These are phyloP conservation scores for Ciona savignyi DNA, from an alignment of 23 tunicate species.

Conservation along the genomic window DNA sequence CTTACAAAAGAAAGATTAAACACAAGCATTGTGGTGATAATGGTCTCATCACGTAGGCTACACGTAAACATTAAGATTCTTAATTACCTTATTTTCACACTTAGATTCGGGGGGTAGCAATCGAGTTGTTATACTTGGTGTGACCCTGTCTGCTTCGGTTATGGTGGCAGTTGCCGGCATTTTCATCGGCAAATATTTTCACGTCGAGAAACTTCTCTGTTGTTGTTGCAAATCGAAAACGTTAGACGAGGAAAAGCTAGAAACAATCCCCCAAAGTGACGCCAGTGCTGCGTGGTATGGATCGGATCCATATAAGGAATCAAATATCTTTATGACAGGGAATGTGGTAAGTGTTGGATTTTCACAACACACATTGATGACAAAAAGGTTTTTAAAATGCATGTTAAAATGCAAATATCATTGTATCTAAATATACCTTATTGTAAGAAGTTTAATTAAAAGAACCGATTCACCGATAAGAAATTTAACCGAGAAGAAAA, in stretches of 20 bases:
- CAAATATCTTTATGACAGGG: background rate
- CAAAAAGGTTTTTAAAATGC: no score
- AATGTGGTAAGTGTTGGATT: background rate
- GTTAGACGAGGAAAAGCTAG: background rate
- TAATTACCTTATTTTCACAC: no score
- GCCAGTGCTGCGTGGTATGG: background rate
- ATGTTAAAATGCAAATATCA: no score
- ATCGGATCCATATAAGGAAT: background rate
- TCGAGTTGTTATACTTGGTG: background rate
- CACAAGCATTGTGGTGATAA: no score
- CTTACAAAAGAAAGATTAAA: no score
- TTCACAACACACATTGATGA: no score
- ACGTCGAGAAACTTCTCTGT: background rate
- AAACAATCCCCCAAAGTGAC: background rate
- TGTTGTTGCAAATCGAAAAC: background rate
- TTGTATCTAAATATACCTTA: no score
- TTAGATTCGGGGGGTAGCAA: background rate
- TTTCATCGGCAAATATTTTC: background rate
- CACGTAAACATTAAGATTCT: no score
- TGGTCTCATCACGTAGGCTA: no score
- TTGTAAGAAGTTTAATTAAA: no score
- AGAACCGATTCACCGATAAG: no score
- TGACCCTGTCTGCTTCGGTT: background rate
- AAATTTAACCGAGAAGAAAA: no score
- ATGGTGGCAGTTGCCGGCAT: background rate